Evolutionary conservation across 2,113 vertebrate genomes (phyloP).

Genomic region (Oncorhynchus tshawytscha): DNA sequence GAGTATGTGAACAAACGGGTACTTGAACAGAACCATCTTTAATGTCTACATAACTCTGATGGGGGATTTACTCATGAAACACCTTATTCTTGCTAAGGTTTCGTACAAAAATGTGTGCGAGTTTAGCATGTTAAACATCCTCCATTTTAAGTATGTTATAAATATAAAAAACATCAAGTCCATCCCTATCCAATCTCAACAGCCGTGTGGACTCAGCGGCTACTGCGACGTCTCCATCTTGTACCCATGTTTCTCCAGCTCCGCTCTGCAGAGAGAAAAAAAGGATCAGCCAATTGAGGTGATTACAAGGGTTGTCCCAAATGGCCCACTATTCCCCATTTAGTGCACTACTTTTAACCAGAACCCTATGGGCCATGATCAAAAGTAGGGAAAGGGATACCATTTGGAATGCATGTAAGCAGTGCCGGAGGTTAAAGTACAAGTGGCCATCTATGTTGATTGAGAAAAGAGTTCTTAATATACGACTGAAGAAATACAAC

Average conservation of each 20-base stretch:
- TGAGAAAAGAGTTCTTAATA: conserved; percentile 54
- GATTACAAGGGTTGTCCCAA: too few species aligned
- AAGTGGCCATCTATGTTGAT: conserved; percentile 66
- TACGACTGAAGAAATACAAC: conserved; percentile 50
- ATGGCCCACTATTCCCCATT: too few species aligned
- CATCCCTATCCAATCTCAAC: conserved; percentile 22
- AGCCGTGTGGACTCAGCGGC: conserved; percentile 17
- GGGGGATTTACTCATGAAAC: conserved; percentile 27
- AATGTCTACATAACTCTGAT: background rate
- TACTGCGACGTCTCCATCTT: conserved; percentile 98
- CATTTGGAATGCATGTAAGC: too few species aligned
- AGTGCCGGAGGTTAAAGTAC: conserved; percentile 46
- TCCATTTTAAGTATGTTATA: conserved; percentile 13
- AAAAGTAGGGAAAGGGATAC: too few species aligned
- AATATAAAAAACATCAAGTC: conserved; percentile 43
- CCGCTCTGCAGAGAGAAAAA: conserved; percentile 78
- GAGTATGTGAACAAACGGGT: background rate
- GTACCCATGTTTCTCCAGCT: conserved; percentile 98
- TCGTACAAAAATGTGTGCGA: conserved; percentile 41
- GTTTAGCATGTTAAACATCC: conserved; percentile 25
- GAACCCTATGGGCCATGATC: too few species aligned
- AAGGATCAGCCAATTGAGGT: conserved; percentile 51
- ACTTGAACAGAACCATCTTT: background rate
- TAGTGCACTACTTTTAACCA: too few species aligned
- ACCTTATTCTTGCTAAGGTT: conserved; percentile 48